These are phyloP conservation scores for Sitophilus oryzae DNA, from an alignment of 1,140 invertebrate genomes.

Conservation along the genomic window DNA sequence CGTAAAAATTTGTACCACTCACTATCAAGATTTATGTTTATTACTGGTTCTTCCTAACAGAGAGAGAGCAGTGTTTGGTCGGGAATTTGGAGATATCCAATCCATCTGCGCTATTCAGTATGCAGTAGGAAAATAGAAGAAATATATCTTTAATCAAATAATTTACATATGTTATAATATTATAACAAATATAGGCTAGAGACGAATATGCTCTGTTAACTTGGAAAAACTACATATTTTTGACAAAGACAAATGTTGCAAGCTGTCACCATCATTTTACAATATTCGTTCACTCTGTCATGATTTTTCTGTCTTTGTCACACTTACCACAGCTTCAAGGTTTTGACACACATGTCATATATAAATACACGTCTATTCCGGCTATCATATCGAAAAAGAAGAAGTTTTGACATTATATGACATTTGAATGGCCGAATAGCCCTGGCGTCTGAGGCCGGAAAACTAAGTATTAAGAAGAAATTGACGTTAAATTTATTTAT, in stretches of 20 bases:
- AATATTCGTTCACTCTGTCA: too few relatives aligned
- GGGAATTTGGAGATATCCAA: conserved; percentile 28
- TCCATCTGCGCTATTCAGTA: conserved; percentile 23
- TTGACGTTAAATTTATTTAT: too few relatives aligned
- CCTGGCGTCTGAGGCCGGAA: too few relatives aligned
- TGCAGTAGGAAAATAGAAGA: too few relatives aligned
- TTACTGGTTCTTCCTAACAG: conserved; percentile 31
- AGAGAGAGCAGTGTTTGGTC: conserved; percentile 23
- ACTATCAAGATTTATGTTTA: neutral
- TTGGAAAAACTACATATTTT: neutral
- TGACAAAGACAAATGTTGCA: too few relatives aligned
- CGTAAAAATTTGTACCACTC: neutral
- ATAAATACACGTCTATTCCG: too few relatives aligned
- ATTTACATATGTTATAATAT: neutral
- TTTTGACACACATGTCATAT: too few relatives aligned
- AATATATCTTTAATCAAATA: neutral
- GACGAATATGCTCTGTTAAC: neutral
- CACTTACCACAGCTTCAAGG: too few relatives aligned
- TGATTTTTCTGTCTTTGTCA: too few relatives aligned
- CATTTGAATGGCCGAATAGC: too few relatives aligned
- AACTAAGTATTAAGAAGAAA: too few relatives aligned
- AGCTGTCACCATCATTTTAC: too few relatives aligned
- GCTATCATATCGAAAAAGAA: neutral
- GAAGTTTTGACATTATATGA: neutral
- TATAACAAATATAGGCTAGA: neutral